Evolutionary conservation across 2,113 vertebrate species (phyloP).

Genomic region (Microcebus tavaratra): DNA sequence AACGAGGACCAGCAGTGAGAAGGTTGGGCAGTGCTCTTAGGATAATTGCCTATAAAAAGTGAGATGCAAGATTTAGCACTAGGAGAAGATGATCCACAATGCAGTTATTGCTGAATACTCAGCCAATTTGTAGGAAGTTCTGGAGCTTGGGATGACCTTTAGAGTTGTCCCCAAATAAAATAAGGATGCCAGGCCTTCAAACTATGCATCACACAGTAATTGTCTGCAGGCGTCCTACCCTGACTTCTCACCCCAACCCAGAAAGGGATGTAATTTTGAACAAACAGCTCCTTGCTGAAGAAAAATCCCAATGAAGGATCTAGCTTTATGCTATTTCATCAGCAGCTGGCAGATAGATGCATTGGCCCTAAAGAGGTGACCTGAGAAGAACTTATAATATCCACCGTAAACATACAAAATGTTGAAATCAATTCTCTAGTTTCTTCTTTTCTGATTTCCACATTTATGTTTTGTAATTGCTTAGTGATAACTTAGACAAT

Average conservation of each 20-base stretch:
- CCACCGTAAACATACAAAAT: background rate
- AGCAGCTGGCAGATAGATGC: background rate
- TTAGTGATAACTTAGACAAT: background rate
- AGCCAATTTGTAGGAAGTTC: background rate
- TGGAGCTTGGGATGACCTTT: background rate
- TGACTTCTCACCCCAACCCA: too few species aligned
- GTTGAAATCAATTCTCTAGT: background rate
- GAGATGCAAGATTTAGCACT: background rate
- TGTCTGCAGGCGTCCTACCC: background rate
- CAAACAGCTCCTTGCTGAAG: background rate
- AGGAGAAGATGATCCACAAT: background rate
- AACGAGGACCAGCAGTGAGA: background rate
- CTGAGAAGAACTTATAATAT: background rate
- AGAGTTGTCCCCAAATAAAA: background rate
- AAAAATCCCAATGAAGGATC: background rate
- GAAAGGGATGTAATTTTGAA: background rate
- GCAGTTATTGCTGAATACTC: background rate
- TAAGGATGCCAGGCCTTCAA: background rate
- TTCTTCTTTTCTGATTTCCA: background rate
- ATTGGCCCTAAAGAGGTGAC: background rate
- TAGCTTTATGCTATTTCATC: background rate
- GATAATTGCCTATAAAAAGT: background rate
- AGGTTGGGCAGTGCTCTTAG: background rate
- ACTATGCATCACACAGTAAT: background rate
- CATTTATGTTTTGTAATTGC: background rate